phyloP scores from a whole-genome alignment of 2,888 invertebrate species.

The Hypsopygia costalis region DNA sequence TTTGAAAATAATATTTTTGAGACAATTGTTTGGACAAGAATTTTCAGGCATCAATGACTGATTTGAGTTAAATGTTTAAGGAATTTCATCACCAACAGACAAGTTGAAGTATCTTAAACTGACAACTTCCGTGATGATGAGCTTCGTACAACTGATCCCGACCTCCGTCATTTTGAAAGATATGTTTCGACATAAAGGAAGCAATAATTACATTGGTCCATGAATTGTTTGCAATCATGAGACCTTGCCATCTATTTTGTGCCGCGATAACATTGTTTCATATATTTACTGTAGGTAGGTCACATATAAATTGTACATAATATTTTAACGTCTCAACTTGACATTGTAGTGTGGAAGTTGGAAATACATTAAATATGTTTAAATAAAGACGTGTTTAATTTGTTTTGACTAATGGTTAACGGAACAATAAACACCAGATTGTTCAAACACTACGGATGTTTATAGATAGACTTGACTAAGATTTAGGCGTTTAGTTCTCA shows the following conservation, averaged over 20 bases:
- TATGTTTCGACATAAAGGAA: conserved; percentile 7
- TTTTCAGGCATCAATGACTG: too few species aligned
- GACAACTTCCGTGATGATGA: background rate
- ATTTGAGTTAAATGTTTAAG: too few species aligned
- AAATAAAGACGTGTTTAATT: background rate
- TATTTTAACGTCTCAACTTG: conserved; percentile 4
- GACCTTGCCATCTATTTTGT: conserved; percentile 22
- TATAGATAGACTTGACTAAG: too few species aligned
- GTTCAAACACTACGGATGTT: too few species aligned
- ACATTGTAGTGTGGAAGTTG: conserved; percentile 4
- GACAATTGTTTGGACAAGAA: too few species aligned
- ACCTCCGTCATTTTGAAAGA: conserved; percentile 8
- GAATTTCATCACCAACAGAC: background rate
- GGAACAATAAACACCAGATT: too few species aligned
- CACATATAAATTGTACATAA: too few species aligned
- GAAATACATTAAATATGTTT: background rate
- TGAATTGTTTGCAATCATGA: conserved; percentile 16
- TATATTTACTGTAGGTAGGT: conserved; percentile 18
- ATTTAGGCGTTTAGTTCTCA: too few species aligned
- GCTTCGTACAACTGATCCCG: background rate
- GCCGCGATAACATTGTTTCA: conserved; percentile 31
- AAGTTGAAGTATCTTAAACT: background rate
- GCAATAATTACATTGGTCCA: conserved; percentile 11
- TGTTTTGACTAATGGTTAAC: too few species aligned
- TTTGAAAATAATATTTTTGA: too few species aligned